These are phyloP conservation scores for Masnerella sp. DNA, from an alignment of 2,888 invertebrate species.

Conservation along the genomic window DNA sequence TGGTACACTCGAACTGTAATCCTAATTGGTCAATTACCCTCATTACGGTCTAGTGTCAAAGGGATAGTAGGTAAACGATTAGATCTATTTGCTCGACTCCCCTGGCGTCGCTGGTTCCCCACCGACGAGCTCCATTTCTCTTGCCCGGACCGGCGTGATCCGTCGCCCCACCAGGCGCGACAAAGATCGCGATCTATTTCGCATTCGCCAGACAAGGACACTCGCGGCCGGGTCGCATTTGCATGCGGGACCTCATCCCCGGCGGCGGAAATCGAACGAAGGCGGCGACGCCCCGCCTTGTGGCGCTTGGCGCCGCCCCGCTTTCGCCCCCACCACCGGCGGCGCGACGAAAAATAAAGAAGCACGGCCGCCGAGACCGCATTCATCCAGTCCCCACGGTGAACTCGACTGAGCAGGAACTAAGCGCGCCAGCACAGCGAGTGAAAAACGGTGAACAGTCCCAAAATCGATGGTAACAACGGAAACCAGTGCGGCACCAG, in stretches of 20 bases:
- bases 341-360: slow-evolving; percentile 69
- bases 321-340: slow-evolving; percentile 42
- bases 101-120: slow-evolving; percentile 26
- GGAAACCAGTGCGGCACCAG: neutral
- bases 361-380: slow-evolving; percentile 63
- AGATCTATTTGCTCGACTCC: slow-evolving; percentile 67
- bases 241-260: slow-evolving; percentile 4
- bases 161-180: neutral
- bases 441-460: no score
- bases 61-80: slow-evolving; percentile 71
- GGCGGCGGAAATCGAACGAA: slow-evolving; percentile 11
- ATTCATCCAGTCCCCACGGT: slow-evolving; percentile 74
- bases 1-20: slow-evolving; percentile 70
- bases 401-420: slow-evolving; percentile 73
- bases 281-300: slow-evolving; percentile 59
- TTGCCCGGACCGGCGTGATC: slow-evolving; percentile 2
- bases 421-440: neutral
- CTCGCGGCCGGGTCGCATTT: slow-evolving; percentile 22
- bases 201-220: slow-evolving; percentile 2
- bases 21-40: slow-evolving; percentile 78
- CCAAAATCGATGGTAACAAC: no score
- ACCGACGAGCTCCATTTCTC: slow-evolving; percentile 14
- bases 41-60: slow-evolving; percentile 75
- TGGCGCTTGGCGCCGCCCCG: slow-evolving; percentile 48
- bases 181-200: slow-evolving; percentile 28